These are phyloP conservation scores for Leptodactylus fallax DNA, from an alignment of 2,797 vertebrate species.

Conservation along the genomic window DNA sequence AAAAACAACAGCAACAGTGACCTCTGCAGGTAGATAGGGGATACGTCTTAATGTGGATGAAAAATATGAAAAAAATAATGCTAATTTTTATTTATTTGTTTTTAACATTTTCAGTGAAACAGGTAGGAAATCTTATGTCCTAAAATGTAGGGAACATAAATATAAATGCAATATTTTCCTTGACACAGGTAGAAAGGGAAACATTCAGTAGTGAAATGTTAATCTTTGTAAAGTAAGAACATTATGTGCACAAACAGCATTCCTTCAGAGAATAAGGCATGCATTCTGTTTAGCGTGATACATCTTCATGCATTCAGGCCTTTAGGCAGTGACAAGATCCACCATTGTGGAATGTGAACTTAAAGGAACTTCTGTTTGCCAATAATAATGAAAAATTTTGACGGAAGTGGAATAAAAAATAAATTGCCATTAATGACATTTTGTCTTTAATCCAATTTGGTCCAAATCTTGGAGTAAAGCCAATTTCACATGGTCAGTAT, in stretches of 20 bases:
- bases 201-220: slow-evolving; percentile 3
- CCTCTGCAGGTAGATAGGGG: neutral
- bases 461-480: too few relatives aligned
- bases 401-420: neutral
- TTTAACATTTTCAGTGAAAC: neutral
- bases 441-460: neutral
- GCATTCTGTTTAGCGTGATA: slow-evolving; percentile 41
- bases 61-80: neutral
- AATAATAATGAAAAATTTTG: slow-evolving; percentile 14
- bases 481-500: too few relatives aligned
- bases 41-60: neutral
- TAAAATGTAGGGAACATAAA: neutral
- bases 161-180: neutral
- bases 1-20: neutral
- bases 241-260: slow-evolving; percentile 43
- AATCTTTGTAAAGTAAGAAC: neutral
- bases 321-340: slow-evolving; percentile 32
- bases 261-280: slow-evolving; percentile 44
- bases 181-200: neutral
- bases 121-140: neutral
- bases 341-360: slow-evolving; percentile 40
- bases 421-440: neutral
- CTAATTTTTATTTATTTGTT: neutral
- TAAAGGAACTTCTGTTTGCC: slow-evolving; percentile 19
- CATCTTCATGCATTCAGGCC: slow-evolving; percentile 46